Percentiles rank a stretch among this genome's conserved stretches.
These are phyloP conservation scores for Scomber japonicus DNA, from an alignment of 2,113 vertebrate genomes.

Conservation along the genomic window DNA sequence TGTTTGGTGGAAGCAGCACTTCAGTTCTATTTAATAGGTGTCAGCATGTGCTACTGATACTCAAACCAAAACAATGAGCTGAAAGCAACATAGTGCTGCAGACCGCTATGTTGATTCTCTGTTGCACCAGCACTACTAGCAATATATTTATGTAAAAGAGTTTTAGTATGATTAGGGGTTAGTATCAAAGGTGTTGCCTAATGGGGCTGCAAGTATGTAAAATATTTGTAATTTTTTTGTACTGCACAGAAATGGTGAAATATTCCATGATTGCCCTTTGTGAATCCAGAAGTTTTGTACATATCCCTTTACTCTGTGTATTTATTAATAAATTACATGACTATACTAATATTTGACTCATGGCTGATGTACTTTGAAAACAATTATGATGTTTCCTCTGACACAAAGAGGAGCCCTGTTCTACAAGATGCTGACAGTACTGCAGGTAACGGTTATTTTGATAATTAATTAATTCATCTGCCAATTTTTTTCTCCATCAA, in stretches of 20 bases:
- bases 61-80: neutral
- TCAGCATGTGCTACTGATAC: neutral
- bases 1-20: neutral
- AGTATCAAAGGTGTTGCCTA: neutral
- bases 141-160: neutral
- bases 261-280: neutral
- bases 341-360: neutral
- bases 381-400: neutral
- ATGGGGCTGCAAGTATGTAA: neutral
- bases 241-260: constrained; percentile 5
- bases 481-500: too few relatives aligned
- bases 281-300: constrained; percentile 17
- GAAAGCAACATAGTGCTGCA: neutral
- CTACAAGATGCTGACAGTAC: too few relatives aligned
- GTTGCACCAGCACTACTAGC: neutral
- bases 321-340: constrained; percentile 58
- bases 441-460: too few relatives aligned
- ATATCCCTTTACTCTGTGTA: constrained; percentile 30
- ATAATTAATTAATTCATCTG: too few relatives aligned
- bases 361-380: neutral
- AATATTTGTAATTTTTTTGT: constrained; percentile 23
- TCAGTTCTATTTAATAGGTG: neutral
- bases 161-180: neutral
- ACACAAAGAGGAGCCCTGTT: neutral
- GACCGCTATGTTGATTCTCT: neutral